phyloP scores from a whole-genome alignment of 2,113 vertebrate species.

The Seriola dumerili region DNA sequence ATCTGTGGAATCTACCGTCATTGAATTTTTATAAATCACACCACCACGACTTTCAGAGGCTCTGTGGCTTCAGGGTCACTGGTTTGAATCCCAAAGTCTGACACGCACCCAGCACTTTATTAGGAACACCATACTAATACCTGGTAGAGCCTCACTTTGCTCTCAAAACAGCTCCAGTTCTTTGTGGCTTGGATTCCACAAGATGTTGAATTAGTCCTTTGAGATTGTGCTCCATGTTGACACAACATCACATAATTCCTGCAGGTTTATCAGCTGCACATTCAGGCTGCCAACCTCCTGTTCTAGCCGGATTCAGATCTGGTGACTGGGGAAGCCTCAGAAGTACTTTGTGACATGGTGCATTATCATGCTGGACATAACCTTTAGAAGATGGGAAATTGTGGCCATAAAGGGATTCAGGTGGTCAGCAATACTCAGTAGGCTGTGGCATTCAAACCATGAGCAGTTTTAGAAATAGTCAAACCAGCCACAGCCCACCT shows the following conservation, averaged over 20 bases:
- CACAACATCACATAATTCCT: no score
- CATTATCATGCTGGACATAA: not conserved
- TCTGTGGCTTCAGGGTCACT: slow-evolving; percentile 4
- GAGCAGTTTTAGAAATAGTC: no score
- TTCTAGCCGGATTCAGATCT: not conserved
- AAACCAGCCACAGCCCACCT: no score
- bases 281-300: not conserved
- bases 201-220: not conserved
- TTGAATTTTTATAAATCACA: not conserved
- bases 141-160: no score
- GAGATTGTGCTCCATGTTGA: no score
- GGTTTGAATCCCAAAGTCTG: not conserved
- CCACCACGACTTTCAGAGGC: no score
- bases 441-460: not conserved
- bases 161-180: no score
- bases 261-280: no score
- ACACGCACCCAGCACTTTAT: not conserved
- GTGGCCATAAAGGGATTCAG: not conserved
- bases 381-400: not conserved
- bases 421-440: not conserved
- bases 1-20: not conserved
- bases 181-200: no score
- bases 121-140: not conserved
- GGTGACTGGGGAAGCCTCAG: no score
- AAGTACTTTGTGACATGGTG: not conserved